These are phyloP conservation scores for Sminthopsis crassicaudata DNA, from an alignment of 2,113 vertebrate genomes.

Conservation along the genomic window DNA sequence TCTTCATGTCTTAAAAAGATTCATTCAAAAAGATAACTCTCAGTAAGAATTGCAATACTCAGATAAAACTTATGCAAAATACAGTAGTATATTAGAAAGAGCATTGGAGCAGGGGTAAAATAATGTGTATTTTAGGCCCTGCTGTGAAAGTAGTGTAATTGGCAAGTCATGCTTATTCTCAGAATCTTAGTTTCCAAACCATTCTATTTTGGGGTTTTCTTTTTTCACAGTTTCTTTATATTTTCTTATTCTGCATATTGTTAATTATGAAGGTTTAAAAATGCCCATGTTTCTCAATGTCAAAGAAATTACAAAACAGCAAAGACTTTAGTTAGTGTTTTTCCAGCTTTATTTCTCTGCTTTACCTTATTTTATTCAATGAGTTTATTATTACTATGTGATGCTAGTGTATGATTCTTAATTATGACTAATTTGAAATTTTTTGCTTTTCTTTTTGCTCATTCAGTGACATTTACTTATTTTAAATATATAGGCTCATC, in stretches of 20 bases:
- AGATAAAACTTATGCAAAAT: neutral
- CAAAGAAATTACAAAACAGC: neutral
- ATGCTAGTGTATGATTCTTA: neutral
- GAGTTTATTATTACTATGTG: neutral
- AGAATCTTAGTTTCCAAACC: neutral
- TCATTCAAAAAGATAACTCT: neutral
- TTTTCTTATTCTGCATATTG: neutral
- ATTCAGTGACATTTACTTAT: neutral
- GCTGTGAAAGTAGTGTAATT: neutral
- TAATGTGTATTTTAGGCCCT: neutral
- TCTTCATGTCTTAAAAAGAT: neutral
- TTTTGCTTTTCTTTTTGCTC: conserved; percentile 16
- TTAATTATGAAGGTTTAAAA: neutral
- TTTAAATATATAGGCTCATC: neutral
- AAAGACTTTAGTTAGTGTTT: neutral
- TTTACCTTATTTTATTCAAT: neutral
- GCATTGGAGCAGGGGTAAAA: neutral
- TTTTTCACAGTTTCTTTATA: neutral
- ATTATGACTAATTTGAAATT: neutral
- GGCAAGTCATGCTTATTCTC: neutral
- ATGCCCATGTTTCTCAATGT: neutral
- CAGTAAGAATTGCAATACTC: neutral
- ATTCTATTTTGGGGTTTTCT: neutral
- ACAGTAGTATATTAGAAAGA: neutral
- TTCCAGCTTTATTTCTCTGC: neutral